Evolutionary conservation across 2,797 vertebrate genomes (phyloP).

Genomic region (Spheniscus humboldti): DNA sequence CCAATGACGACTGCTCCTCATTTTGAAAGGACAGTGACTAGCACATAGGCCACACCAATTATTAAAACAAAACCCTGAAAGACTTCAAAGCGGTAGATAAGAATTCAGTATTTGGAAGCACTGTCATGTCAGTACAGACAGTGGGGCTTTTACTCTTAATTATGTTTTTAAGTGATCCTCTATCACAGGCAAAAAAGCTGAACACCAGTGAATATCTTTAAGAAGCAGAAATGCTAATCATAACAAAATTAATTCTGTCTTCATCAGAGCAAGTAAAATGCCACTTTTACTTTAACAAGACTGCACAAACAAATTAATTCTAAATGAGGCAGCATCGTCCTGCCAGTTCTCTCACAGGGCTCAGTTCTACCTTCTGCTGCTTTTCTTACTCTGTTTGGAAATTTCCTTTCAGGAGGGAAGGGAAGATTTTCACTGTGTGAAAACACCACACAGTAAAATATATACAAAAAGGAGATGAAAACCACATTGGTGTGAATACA

Average conservation of each 20-base stretch:
- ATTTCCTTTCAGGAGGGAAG: background rate
- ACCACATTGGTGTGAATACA: background rate
- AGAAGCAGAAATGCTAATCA: constrained; percentile 32
- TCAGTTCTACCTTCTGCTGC: constrained; percentile 13
- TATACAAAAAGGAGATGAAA: background rate
- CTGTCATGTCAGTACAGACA: background rate
- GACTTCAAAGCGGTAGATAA: background rate
- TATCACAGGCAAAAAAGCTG: background rate
- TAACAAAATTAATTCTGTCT: constrained; percentile 38
- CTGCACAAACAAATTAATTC: constrained; percentile 49
- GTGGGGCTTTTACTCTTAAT: background rate
- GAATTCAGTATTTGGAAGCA: background rate
- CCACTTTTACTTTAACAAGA: constrained; percentile 35
- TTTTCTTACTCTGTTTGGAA: background rate
- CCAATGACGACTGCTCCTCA: background rate
- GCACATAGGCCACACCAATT: background rate
- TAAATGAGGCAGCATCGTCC: background rate
- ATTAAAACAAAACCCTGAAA: background rate
- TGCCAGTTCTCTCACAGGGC: background rate
- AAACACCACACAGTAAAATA: background rate
- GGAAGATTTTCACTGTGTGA: background rate
- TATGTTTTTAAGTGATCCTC: background rate
- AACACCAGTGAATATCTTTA: background rate
- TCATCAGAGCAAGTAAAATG: constrained; percentile 54
- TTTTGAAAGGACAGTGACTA: background rate